Conservation (phyloP, 2,888 invertebrate species). For the Aromia moschata region DNA sequence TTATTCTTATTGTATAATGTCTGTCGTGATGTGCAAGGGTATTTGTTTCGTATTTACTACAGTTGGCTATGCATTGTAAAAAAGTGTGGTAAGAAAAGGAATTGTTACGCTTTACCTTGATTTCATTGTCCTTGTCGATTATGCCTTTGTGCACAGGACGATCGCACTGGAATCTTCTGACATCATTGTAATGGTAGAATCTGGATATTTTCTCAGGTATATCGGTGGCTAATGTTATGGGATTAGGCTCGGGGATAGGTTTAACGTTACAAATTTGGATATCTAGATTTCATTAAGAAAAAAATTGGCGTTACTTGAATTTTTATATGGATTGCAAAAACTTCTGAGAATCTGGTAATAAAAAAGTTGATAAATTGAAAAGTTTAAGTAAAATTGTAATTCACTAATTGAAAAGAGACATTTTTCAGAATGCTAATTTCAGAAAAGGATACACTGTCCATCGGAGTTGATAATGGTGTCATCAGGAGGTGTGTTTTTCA, state of each 20-base stretch:
- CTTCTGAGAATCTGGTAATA: too few species aligned
- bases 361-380: background rate
- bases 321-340: too few species aligned
- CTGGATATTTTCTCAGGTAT: constrained; percentile 88
- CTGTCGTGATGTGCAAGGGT: too few species aligned
- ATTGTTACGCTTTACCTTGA: too few species aligned
- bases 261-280: constrained; percentile 96
- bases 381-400: constrained; percentile 13
- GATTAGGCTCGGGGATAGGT: constrained; percentile 79
- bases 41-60: too few species aligned
- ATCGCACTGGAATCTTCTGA: constrained; percentile 89
- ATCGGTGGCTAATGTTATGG: constrained; percentile 65
- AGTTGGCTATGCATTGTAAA: too few species aligned
- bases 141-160: constrained; percentile 89
- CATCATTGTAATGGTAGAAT: constrained; percentile 92
- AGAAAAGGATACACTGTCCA: constrained; percentile 77
- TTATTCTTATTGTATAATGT: too few species aligned
- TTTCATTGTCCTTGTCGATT: constrained; percentile 93
- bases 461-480: constrained; percentile 86
- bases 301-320: too few species aligned
- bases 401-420: background rate
- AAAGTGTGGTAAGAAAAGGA: too few species aligned
- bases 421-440: background rate
- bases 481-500: constrained; percentile 91
- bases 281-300: too few species aligned